Conservation (phyloP, 2,888 invertebrate genomes). For the Cephus rjabovi region DNA sequence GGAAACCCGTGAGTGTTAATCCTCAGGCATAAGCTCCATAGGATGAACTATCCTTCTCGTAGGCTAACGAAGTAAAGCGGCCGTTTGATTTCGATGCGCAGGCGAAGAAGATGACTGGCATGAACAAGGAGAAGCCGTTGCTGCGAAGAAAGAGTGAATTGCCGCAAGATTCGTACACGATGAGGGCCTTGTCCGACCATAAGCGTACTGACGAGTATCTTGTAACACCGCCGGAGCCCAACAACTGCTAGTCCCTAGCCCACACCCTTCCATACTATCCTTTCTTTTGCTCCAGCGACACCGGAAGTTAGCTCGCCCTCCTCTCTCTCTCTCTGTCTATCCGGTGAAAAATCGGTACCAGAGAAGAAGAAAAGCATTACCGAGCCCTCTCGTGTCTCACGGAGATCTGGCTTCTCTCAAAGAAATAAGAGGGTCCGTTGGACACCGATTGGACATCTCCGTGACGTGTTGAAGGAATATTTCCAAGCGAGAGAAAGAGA, state of each 20-base stretch:
- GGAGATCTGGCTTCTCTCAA: no score
- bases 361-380: slow-evolving; percentile 6
- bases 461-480: no score
- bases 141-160: slow-evolving; percentile 95
- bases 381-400: no score
- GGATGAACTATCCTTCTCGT: no score
- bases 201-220: slow-evolving; percentile 93
- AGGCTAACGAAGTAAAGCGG: neutral
- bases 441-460: neutral
- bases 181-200: slow-evolving; percentile 92
- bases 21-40: no score
- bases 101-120: slow-evolving; percentile 56
- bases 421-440: neutral
- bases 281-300: slow-evolving; percentile 57
- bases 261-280: slow-evolving; percentile 58
- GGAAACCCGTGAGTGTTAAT: no score
- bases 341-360: neutral
- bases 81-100: slow-evolving; percentile 20
- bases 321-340: neutral
- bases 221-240: slow-evolving; percentile 85
- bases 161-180: slow-evolving; percentile 92
- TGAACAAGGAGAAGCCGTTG: slow-evolving; percentile 82
- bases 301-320: slow-evolving; percentile 50
- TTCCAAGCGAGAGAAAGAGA: no score
- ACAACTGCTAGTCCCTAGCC: slow-evolving; percentile 81